Percentiles rank a stretch among this genome's conserved stretches.
Conservation (phyloP, 2,888 invertebrate genomes). For the Nezara viridula region DNA sequence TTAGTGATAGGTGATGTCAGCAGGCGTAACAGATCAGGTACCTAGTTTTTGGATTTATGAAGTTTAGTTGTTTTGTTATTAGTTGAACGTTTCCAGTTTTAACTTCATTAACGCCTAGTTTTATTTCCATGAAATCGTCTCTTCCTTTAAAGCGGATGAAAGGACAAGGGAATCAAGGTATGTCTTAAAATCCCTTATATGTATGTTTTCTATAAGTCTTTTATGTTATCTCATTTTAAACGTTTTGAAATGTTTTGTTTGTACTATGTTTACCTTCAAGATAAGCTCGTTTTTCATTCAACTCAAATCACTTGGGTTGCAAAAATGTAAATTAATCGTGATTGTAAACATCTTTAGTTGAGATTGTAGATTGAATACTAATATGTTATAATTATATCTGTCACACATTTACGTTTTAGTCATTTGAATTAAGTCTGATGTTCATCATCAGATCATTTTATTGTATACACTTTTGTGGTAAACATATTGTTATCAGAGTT, state of each 20-base stretch:
- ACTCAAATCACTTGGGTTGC: background rate
- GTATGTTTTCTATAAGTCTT: slow-evolving; percentile 70
- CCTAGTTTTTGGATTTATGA: slow-evolving; percentile 68
- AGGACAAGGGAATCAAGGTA: slow-evolving; percentile 89
- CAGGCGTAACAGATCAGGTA: slow-evolving; percentile 94
- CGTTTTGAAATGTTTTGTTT: background rate
- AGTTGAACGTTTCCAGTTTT: slow-evolving; percentile 66
- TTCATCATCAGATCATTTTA: too few species aligned
- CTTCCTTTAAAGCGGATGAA: slow-evolving; percentile 80
- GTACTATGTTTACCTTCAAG: background rate
- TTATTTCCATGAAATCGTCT: slow-evolving; percentile 73
- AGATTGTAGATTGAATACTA: background rate
- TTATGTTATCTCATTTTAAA: background rate
- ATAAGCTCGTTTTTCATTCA: background rate
- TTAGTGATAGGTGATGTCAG: slow-evolving; percentile 76
- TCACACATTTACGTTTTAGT: background rate
- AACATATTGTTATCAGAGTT: background rate
- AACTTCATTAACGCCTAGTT: slow-evolving; percentile 62
- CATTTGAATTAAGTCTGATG: background rate
- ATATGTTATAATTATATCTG: background rate
- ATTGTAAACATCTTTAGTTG: background rate
- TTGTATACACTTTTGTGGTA: background rate
- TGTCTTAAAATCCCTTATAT: slow-evolving; percentile 66
- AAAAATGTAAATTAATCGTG: background rate
- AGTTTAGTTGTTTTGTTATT: slow-evolving; percentile 66